Evolutionary conservation across 2,113 vertebrate genomes (phyloP).

Genomic region (Proterorhinus semilunaris): DNA sequence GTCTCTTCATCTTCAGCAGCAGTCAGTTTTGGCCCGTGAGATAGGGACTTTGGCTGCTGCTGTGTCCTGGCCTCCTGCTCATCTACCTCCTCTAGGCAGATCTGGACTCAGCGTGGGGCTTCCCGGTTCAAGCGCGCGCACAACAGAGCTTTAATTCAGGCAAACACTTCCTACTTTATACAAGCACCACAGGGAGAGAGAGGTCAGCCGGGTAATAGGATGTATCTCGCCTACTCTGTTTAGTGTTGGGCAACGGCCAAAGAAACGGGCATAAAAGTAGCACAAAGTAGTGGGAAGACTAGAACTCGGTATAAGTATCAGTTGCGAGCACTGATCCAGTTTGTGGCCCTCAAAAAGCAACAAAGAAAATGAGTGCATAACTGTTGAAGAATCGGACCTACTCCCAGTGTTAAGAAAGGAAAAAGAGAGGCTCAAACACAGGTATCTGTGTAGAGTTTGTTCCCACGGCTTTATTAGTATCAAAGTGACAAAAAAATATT

Average conservation of each 20-base stretch:
- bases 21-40: conserved; percentile 41
- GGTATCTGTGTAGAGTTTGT: too few species aligned
- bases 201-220: conserved; percentile 60
- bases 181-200: conserved; percentile 38
- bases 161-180: conserved; percentile 46
- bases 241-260: conserved; percentile 26
- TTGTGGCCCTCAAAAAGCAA: too few species aligned
- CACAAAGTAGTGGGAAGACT: neutral
- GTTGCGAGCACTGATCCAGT: too few species aligned
- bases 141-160: conserved; percentile 60
- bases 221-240: conserved; percentile 54
- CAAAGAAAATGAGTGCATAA: too few species aligned
- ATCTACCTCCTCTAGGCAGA: conserved; percentile 48
- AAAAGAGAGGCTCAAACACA: too few species aligned
- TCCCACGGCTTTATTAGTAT: too few species aligned
- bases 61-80: conserved; percentile 40
- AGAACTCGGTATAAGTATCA: too few species aligned
- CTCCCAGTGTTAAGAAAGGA: too few species aligned
- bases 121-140: conserved; percentile 36
- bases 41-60: conserved; percentile 42
- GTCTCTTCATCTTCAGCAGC: conserved; percentile 49
- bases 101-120: conserved; percentile 57
- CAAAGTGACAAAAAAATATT: too few species aligned
- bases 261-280: neutral
- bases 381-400: too few species aligned